Base-by-base conservation (phyloP, 2,888 invertebrate species). In the Conistra vaccinii region DNA sequence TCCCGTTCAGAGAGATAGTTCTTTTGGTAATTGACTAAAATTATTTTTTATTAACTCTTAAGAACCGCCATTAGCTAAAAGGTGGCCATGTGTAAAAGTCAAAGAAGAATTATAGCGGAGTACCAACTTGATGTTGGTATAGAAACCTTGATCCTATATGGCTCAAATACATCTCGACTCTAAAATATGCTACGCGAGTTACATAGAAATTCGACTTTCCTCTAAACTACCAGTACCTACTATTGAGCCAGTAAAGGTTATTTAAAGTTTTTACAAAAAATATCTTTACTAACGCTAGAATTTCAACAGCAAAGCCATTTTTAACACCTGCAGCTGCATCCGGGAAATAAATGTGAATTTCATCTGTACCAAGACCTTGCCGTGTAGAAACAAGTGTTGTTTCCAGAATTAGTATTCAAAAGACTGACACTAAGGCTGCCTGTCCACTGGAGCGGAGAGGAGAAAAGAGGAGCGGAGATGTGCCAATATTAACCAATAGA, bases 371-470 rank as follows among this genome's bases (percentile, higher is more conserved):
- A 35, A 35, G 4, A 45, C n/a, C 1, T 4, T 20, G 17, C n/a
- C n/a, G 39, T 20, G 32, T 35, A n/a, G 9, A 7, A 20, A 35
- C n/a, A n/a, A 3, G 12, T 68, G 42, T 42, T 1, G 42, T 14
- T 73, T 26, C 26, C 2, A 45, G 20, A n/a, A 45, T 73, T 45
- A 55, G 53, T 73, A 73, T 73, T 62, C 73, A 74, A 55, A 35
- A 73, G 73, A 29, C 39, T 12, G 53, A 32, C 39, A 42, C n/a
- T 61, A n/a, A n/a, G n/a, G n/a, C n/a, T n/a, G n/a, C n/a, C n/a
- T n/a, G n/a, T n/a, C n/a, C n/a, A n/a, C n/a, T n/a, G n/a, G n/a
- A n/a, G n/a, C n/a, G n/a, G n/a, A n/a, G n/a, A n/a, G n/a, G n/a
- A n/a, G n/a, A n/a, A n/a, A n/a, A n/a, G n/a, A n/a, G n/a, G n/a